phyloP scores from a whole-genome alignment of 2,113 vertebrate species.

The Pardalotus punctatus region DNA sequence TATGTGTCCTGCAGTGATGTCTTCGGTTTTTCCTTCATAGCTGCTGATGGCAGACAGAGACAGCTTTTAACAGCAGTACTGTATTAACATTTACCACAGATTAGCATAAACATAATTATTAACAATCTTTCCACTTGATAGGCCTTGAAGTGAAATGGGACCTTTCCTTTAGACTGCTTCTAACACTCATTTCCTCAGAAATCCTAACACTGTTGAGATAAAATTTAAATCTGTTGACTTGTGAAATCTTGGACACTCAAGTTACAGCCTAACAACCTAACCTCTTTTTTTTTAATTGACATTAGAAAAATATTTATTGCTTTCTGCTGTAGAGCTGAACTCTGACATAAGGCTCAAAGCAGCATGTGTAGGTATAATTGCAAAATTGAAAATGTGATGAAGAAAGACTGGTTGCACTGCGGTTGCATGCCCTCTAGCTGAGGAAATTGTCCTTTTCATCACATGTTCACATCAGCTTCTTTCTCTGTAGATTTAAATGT shows the following conservation, averaged over 20 bases:
- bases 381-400: not conserved
- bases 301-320: not conserved
- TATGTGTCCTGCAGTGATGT: not conserved
- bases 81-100: not conserved
- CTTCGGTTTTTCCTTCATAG: not conserved
- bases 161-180: not conserved
- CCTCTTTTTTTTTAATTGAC: not conserved
- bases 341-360: not conserved
- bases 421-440: not conserved
- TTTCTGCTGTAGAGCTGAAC: not conserved
- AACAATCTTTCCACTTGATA: not conserved
- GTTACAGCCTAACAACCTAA: fast-evolving
- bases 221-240: not conserved
- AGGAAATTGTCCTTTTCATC: not conserved
- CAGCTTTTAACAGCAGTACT: not conserved
- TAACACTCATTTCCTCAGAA: not conserved
- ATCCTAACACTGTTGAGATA: not conserved
- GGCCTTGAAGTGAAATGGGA: not conserved
- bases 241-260: not conserved
- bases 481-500: not conserved
- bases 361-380: not conserved
- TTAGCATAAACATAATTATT: not conserved
- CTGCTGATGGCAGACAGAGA: not conserved
- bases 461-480: not conserved
- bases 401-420: not conserved